Percentiles rank a stretch among this genome's conserved stretches.
phyloP scores from a whole-genome alignment of 1,140 invertebrate species.

The Lerema accius region DNA sequence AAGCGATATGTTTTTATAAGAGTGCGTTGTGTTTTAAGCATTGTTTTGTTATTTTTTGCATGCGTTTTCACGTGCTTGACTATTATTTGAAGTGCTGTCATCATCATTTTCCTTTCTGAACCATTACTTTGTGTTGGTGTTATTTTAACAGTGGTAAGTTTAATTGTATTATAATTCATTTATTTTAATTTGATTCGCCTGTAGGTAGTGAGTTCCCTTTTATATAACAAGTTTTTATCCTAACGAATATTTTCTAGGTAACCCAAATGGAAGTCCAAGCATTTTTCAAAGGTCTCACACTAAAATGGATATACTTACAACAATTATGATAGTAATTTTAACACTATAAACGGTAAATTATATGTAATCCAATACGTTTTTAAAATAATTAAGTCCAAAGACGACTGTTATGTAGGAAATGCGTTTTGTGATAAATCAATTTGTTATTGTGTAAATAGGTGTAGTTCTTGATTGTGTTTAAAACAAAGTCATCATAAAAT shows the following conservation, averaged over 20 bases:
- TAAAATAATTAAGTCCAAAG: constrained; percentile 65
- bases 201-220: constrained; percentile 42
- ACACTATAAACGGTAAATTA: constrained; percentile 50
- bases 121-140: constrained; percentile 41
- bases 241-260: constrained; percentile 80
- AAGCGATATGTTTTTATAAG: constrained; percentile 17
- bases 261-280: constrained; percentile 79
- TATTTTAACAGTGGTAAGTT: constrained; percentile 76
- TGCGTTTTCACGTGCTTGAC: constrained; percentile 42
- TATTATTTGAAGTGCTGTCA: constrained; percentile 38
- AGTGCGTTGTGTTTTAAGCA: constrained; percentile 28
- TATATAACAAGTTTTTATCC: constrained; percentile 62
- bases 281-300: constrained; percentile 69
- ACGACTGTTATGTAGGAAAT: constrained; percentile 73
- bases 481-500: constrained; percentile 56
- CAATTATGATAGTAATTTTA: constrained; percentile 61
- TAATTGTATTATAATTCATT: constrained; percentile 57
- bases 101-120: constrained; percentile 34
- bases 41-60: constrained; percentile 40
- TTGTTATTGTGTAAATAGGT: constrained; percentile 69
- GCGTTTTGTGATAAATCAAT: constrained; percentile 73
- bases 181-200: constrained; percentile 49
- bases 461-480: constrained; percentile 50
- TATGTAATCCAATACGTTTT: constrained; percentile 50
- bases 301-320: constrained; percentile 66